Evolutionary conservation across 1,140 invertebrate genomes (phyloP).

Genomic region (Cepaea nemoralis): DNA sequence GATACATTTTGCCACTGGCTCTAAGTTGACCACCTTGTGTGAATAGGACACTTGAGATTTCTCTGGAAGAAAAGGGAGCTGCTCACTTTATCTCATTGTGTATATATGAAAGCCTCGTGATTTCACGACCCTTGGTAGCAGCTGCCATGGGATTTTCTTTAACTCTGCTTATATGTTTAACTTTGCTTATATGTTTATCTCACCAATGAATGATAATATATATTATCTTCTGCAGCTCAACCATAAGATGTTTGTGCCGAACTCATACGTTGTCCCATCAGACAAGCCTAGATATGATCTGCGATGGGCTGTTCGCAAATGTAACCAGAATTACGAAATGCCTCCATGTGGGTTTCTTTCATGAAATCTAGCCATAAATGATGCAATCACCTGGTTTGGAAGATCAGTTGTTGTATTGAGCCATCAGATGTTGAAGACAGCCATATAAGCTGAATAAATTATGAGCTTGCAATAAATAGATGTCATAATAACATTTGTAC

Average conservation of each 20-base stretch:
- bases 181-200: background rate
- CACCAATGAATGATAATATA: background rate
- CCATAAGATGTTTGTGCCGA: slow-evolving; percentile 63
- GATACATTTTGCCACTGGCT: too few relatives aligned
- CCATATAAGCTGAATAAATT: background rate
- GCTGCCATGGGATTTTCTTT: background rate
- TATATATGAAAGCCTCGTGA: background rate
- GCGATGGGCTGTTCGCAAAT: slow-evolving; percentile 68
- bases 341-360: slow-evolving; percentile 62
- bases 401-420: background rate
- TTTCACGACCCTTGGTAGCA: background rate
- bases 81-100: too few relatives aligned
- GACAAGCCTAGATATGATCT: slow-evolving; percentile 67
- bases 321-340: slow-evolving; percentile 64
- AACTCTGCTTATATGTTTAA: background rate
- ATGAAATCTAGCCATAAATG: slow-evolving; percentile 51
- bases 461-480: too few relatives aligned
- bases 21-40: too few relatives aligned
- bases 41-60: too few relatives aligned
- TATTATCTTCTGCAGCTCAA: slow-evolving; percentile 57
- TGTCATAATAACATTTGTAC: too few relatives aligned
- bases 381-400: background rate
- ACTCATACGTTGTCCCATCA: slow-evolving; percentile 67
- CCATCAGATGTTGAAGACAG: background rate
- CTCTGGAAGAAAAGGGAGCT: too few relatives aligned